Evolutionary conservation across 1,140 invertebrate species (phyloP), one percentile per base, ranked within the genome.

Genomic region (Pogonomyrmex barbatus): DNA sequence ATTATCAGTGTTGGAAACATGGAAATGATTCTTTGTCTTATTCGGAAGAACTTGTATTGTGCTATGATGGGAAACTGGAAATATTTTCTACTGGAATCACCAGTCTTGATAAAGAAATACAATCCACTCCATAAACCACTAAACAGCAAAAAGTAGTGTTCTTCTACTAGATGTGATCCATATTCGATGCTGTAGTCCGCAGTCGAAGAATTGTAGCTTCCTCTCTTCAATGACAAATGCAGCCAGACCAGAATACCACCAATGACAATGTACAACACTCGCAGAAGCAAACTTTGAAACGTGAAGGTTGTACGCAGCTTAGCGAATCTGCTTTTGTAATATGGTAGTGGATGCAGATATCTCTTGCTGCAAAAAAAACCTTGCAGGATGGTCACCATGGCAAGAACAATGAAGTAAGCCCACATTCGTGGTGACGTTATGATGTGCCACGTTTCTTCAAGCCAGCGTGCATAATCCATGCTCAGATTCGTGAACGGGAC

Each of bases 71-170:
- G 96, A 91, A 97, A 97, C 1, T 91, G 79, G 0, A 95, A 87
- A 67, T 92, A 90, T 47, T 90, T 90, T 0, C 70, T 58, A 6
- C 81, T 82, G 17, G 96, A 94, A 10, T 97, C 94, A 65, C 96
- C 95, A 56, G 95, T 95, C 88, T 95, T 96, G 0, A 96, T 88
- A 87, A 97, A 97, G 89, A 96, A 97, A 89, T 96, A 97, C 75
- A 97, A 94, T 63, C 97, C 97, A 81, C 96, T 96, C 95, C 96
- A 97, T 58, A 97, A 94, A 30, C 97, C 97, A 76, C 96, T 96
- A 85, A 96, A 94, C 12, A 97, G 94, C 24, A 97, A 88, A 89
- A 97, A 97, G 10, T 96, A 95, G 71, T 96, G 94, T 82, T 96
- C 95, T 85, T 96, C 96, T 54, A 95, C 94, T 4, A 97, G 87